phyloP scores from a whole-genome alignment of 2,888 invertebrate species.

The Anoplius nigerrimus region DNA sequence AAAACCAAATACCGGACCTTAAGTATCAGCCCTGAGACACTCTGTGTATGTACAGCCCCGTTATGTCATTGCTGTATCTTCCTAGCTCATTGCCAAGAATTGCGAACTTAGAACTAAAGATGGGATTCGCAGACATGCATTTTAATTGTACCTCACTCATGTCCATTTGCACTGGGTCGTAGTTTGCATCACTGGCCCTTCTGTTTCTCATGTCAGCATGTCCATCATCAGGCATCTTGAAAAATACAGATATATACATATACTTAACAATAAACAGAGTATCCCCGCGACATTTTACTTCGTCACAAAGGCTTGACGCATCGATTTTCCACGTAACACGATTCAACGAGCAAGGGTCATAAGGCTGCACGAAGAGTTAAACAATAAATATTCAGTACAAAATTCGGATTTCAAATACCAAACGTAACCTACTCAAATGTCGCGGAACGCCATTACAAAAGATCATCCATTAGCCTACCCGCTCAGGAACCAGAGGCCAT shows the following conservation, averaged over 20 bases:
- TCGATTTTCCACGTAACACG: too few species aligned
- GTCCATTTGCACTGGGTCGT: conserved; percentile 87
- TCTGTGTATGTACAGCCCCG: conserved; percentile 48
- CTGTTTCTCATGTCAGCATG: conserved; percentile 47
- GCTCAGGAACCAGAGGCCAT: conserved; percentile 39
- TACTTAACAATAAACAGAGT: too few species aligned
- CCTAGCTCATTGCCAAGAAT: conserved; percentile 48
- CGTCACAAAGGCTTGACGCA: too few species aligned
- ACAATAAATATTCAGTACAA: too few species aligned
- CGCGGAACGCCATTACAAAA: conserved; percentile 2
- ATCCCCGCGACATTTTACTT: too few species aligned
- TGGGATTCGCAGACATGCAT: conserved; percentile 44
- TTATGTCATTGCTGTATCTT: conserved; percentile 51
- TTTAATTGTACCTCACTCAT: conserved; percentile 81
- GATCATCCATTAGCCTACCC: conserved; percentile 7
- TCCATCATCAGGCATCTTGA: conserved; percentile 56
- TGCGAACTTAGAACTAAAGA: conserved; percentile 45
- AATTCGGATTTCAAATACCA: not conserved
- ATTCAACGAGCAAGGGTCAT: too few species aligned
- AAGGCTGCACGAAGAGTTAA: too few species aligned
- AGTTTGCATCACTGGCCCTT: conserved; percentile 81
- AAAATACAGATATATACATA: conserved; percentile 28
- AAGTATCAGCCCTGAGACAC: conserved; percentile 40
- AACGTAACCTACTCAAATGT: not conserved
- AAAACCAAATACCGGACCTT: conserved; percentile 39